Base-by-base conservation (phyloP, 37 sponge, comb jelly and placozoan species). In the Cladorhizidae sp. region DNA sequence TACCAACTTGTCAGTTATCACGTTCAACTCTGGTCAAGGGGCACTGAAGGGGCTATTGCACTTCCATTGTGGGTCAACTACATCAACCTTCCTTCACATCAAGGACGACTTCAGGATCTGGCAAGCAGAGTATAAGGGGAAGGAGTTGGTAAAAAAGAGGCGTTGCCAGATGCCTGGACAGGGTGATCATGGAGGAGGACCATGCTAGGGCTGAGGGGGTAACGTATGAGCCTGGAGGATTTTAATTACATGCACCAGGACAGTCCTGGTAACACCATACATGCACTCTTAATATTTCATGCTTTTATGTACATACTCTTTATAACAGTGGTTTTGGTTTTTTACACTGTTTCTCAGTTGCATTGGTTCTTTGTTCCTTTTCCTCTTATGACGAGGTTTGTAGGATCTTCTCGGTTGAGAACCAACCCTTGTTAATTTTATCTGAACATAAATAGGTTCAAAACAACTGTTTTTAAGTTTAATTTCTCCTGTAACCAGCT, bases 11-110 rank as follows among this genome's bases (percentile, higher is more conserved):
- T 23, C 62, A 17, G 62, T 61, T 7, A 22, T 61, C 62, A 61
- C 62, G n/a, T 61, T 61, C 62, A 61, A 61, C 22, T 61, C 62
- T 61, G 62, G 62, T n/a, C n/a, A n/a, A n/a, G n/a, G n/a, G n/a
- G n/a, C n/a, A n/a, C n/a, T n/a, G n/a, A n/a, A n/a, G n/a, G 8
- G 25, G 25, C 62, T 23, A 22, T 28, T 61, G 26, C 20, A 61
- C 62, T 61, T 21, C 22, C 62, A 61, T 28, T 61, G 62, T 17
- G 62, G 62, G n/a, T 28, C 62, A 61, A 61, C 62, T 7, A 22
- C 25, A 22, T n/a, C 25, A 6, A 61, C 7, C 6, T 61, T n/a
- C 25, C 62, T 61, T n/a, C 26, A 61, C 25, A 61, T 8, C 21
- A 17, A 26, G 25, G 62, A 61, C 25, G 62, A 61, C 62, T 26